Evolutionary conservation across 2,888 invertebrate genomes (phyloP).

Genomic region (Epinotia brunnichana): DNA sequence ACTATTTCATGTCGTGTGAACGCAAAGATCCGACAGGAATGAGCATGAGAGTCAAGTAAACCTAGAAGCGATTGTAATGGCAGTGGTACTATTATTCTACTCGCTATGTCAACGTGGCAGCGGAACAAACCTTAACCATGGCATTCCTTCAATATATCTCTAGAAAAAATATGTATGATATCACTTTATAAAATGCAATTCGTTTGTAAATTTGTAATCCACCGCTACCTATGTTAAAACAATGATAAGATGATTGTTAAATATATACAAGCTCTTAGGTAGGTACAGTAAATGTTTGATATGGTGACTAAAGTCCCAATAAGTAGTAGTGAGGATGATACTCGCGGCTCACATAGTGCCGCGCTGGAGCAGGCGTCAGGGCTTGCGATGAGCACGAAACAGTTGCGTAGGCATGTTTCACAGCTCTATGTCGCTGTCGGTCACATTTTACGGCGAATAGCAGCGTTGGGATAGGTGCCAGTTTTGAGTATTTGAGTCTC

Average conservation of each 20-base stretch:
- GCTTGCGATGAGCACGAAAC: not conserved
- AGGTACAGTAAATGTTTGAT: conserved; percentile 68
- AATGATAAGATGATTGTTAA: conserved; percentile 59
- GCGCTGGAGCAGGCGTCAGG: not conserved
- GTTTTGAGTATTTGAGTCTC: too few species aligned
- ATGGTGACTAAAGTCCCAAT: conserved; percentile 68
- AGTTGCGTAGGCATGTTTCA: not conserved
- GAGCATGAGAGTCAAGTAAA: conserved; percentile 24
- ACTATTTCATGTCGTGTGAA: conserved; percentile 38
- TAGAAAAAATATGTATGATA: conserved; percentile 69
- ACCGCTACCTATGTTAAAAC: conserved; percentile 61
- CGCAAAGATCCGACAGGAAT: conserved; percentile 10
- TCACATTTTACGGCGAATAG: too few species aligned
- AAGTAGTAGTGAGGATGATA: conserved; percentile 70
- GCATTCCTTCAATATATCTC: conserved; percentile 62
- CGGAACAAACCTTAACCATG: conserved; percentile 51
- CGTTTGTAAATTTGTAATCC: conserved; percentile 54
- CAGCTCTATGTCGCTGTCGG: not conserved
- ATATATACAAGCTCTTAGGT: conserved; percentile 74
- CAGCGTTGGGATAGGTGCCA: too few species aligned
- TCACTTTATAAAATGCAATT: conserved; percentile 53
- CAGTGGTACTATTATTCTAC: conserved; percentile 29
- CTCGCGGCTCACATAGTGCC: not conserved
- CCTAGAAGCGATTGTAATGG: conserved; percentile 34
- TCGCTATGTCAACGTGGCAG: conserved; percentile 46